phyloP scores from a whole-genome alignment of 1,140 invertebrate species.

The Scaptomyza graminum region DNA sequence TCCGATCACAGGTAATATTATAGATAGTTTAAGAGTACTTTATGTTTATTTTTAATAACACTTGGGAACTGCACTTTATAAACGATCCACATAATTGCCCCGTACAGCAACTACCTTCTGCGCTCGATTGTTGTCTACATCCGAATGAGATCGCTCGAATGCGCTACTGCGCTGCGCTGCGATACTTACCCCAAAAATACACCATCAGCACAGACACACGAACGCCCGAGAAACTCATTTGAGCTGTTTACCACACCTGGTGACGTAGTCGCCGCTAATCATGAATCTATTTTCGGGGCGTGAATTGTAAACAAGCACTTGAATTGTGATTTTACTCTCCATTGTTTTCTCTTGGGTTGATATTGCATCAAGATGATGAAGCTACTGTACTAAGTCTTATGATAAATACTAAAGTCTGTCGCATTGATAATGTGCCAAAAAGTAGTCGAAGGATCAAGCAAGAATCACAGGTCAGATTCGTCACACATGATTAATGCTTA shows the following conservation, averaged over 20 bases:
- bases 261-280: constrained; percentile 77
- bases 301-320: constrained; percentile 64
- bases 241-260: constrained; percentile 61
- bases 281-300: constrained; percentile 71
- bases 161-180: constrained; percentile 52
- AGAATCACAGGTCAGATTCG: constrained; percentile 55
- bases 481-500: constrained; percentile 69
- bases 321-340: constrained; percentile 57
- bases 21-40: constrained; percentile 1
- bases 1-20: constrained; percentile 42
- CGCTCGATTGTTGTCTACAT: constrained; percentile 66
- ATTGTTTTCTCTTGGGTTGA: constrained; percentile 54
- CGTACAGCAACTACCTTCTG: constrained; percentile 56
- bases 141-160: constrained; percentile 65
- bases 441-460: constrained; percentile 59
- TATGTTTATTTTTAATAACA: constrained; percentile 32
- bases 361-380: constrained; percentile 39
- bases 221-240: constrained; percentile 49
- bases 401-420: constrained; percentile 54
- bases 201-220: constrained; percentile 47
- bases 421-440: constrained; percentile 57
- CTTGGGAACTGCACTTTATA: constrained; percentile 37
- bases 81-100: constrained; percentile 21
- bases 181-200: constrained; percentile 54
- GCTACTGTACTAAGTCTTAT: constrained; percentile 34